These are phyloP conservation scores for Syrista parreyssii DNA, from an alignment of 2,888 invertebrate genomes.

Conservation along the genomic window DNA sequence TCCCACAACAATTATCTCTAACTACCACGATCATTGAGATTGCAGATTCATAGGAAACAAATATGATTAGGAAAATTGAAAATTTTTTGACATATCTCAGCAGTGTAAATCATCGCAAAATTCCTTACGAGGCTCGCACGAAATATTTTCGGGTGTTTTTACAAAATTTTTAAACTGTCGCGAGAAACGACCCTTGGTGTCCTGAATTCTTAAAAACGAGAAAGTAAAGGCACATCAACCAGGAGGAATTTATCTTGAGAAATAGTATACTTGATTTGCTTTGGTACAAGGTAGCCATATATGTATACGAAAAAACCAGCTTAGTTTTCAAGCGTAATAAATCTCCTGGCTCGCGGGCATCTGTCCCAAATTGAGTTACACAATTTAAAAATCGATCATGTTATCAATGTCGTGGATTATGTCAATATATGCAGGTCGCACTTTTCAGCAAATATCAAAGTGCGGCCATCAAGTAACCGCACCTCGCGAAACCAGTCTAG, in stretches of 20 bases:
- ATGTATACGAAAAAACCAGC: not conserved
- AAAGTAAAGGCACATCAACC: not conserved
- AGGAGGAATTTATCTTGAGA: not conserved
- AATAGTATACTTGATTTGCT: not conserved
- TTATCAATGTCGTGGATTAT: not conserved
- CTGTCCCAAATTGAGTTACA: not conserved
- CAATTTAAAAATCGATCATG: not conserved
- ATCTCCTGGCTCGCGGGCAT: not conserved
- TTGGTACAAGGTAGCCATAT: not conserved
- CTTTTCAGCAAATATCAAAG: not conserved
- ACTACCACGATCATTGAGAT: not conserved
- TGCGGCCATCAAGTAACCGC: not conserved
- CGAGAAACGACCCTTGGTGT: not conserved
- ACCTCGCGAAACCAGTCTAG: conserved; percentile 13
- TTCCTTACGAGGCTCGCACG: not conserved
- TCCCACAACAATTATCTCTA: not conserved
- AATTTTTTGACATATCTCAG: no score
- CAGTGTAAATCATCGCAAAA: not conserved
- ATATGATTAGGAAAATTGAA: no score
- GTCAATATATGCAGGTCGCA: not conserved
- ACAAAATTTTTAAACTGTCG: not conserved
- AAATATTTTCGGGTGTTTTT: not conserved
- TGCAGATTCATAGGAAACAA: no score
- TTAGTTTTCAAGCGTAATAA: not conserved
- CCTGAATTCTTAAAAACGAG: not conserved